Percentiles rank a stretch among this genome's conserved stretches.
phyloP scores from a whole-genome alignment of 2,797 vertebrate genomes.

The Arrhamphus sclerolepis region DNA sequence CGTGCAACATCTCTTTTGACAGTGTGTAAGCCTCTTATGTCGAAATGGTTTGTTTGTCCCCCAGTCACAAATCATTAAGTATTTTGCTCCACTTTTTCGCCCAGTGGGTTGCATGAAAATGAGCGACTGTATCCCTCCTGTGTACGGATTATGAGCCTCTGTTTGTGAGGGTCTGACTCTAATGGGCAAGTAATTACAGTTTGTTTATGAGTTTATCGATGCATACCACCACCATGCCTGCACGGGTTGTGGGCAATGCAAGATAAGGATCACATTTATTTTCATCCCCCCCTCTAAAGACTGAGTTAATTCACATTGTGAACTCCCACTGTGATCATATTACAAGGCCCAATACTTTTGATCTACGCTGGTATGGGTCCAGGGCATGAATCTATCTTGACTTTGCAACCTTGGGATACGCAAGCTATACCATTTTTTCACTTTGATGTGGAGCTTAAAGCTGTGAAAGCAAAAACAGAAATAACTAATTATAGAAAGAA shows the following conservation, averaged over 20 bases:
- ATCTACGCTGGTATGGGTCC: conserved; percentile 58
- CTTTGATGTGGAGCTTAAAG: conserved; percentile 61
- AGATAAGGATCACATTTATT: conserved; percentile 72
- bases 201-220: conserved; percentile 83
- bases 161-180: conserved; percentile 77
- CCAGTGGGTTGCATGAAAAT: conserved; percentile 75
- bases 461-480: conserved; percentile 19
- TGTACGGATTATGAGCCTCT: conserved; percentile 76
- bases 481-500: conserved; percentile 52
- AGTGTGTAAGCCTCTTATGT: conserved; percentile 77
- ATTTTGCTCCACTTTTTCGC: conserved; percentile 72
- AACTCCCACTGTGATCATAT: conserved; percentile 75
- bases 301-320: conserved; percentile 63
- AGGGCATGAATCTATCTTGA: conserved; percentile 61
- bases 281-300: conserved; percentile 44
- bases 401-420: conserved; percentile 62
- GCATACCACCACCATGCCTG: conserved; percentile 75
- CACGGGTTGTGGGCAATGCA: conserved; percentile 69
- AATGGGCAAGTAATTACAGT: conserved; percentile 82
- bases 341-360: conserved; percentile 73
- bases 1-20: conserved; percentile 66
- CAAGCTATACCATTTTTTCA: conserved; percentile 41
- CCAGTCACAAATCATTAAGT: conserved; percentile 79
- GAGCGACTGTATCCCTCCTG: conserved; percentile 74
- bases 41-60: conserved; percentile 75